Evolutionary conservation across 2,888 invertebrate species (phyloP).

Genomic region (Sericinus montela): DNA sequence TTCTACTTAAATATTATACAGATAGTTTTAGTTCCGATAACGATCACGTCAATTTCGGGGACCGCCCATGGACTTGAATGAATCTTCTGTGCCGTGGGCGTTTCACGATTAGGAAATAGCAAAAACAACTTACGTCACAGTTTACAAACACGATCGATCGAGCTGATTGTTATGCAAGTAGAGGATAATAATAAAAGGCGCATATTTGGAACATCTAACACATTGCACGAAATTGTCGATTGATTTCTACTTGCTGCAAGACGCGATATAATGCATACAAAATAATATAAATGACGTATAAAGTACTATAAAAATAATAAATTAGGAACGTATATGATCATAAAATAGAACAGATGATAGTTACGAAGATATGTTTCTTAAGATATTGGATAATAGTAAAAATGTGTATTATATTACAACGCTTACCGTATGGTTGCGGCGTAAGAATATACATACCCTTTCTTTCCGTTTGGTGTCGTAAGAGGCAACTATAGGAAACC

Average conservation of each 20-base stretch:
- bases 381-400: too few species aligned
- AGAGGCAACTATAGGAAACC: too few species aligned
- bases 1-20: conserved; percentile 6
- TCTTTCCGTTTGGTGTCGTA: too few species aligned
- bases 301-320: too few species aligned
- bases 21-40: conserved; percentile 12
- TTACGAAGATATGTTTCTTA: too few species aligned
- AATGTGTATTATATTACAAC: too few species aligned
- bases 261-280: background rate
- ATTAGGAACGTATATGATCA: too few species aligned
- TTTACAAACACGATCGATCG: conserved; percentile 11
- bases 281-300: too few species aligned
- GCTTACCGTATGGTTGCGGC: too few species aligned
- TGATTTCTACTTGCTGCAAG: background rate
- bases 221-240: background rate
- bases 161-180: conserved; percentile 8
- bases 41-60: conserved; percentile 4
- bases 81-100: conserved; percentile 9
- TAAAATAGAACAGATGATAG: too few species aligned
- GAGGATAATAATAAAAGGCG: conserved; percentile 5
- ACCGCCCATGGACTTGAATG: conserved; percentile 13
- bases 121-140: conserved; percentile 8
- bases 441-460: too few species aligned
- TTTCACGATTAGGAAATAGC: background rate
- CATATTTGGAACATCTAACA: conserved; percentile 9